phyloP scores from a whole-genome alignment of 92 coral and sea anemone species.

The Phenganax stokvisi region DNA sequence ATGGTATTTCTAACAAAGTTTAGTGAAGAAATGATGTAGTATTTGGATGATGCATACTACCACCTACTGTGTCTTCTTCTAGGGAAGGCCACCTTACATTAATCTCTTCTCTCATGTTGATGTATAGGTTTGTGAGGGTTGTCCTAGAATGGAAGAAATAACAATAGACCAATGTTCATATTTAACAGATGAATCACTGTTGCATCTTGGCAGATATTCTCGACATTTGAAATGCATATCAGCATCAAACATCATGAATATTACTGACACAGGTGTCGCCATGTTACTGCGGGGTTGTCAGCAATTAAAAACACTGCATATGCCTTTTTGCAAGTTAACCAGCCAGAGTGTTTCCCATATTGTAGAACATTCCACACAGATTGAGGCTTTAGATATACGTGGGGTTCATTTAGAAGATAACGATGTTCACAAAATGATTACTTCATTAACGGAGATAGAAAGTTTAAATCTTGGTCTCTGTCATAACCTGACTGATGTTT shows the following conservation, averaged over 20 bases:
- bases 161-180: slow-evolving; percentile 74
- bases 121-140: slow-evolving; percentile 71
- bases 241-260: slow-evolving; percentile 53
- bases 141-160: slow-evolving; percentile 63
- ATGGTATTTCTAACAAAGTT: not conserved
- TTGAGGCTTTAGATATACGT: slow-evolving; percentile 67
- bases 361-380: slow-evolving; percentile 48
- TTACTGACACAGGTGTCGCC: slow-evolving; percentile 65
- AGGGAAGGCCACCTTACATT: not conserved
- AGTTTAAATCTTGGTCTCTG: slow-evolving; percentile 81
- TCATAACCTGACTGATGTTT: slow-evolving; percentile 68
- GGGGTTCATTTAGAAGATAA: slow-evolving; percentile 59
- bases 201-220: slow-evolving; percentile 63
- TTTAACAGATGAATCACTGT: slow-evolving; percentile 60
- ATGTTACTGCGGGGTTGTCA: slow-evolving; percentile 68
- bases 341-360: slow-evolving; percentile 49
- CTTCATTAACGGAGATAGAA: slow-evolving; percentile 51
- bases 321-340: slow-evolving; percentile 78
- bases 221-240: slow-evolving; percentile 54
- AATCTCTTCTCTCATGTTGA: not conserved
- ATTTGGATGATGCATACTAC: not conserved
- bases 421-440: slow-evolving; percentile 55
- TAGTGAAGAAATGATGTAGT: not conserved
- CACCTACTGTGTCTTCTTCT: not conserved
- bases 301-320: slow-evolving; percentile 54